These are phyloP conservation scores for Ornithoptera alexandrae DNA, from an alignment of 2,888 invertebrate genomes.

Conservation along the genomic window DNA sequence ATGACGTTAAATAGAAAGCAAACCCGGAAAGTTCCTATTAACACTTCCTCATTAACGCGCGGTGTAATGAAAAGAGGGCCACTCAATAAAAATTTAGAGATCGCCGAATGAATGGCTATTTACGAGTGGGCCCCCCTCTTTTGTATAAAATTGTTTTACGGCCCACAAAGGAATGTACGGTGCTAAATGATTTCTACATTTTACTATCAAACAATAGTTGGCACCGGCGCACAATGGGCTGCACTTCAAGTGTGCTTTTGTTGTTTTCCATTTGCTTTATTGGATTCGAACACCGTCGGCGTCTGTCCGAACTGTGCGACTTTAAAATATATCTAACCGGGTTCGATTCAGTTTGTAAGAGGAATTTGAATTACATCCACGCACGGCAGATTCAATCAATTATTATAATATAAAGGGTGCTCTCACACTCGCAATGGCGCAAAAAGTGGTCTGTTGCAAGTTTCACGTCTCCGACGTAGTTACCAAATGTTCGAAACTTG, in stretches of 20 bases:
- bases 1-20: conserved; percentile 13
- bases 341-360: conserved; percentile 8
- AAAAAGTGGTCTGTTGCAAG: too few species aligned
- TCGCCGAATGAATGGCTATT: conserved; percentile 31
- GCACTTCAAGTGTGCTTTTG: conserved; percentile 41
- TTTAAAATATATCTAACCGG: conserved; percentile 12
- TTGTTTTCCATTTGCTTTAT: conserved; percentile 41
- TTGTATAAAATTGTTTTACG: conserved; percentile 43
- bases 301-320: conserved; percentile 27
- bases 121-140: conserved; percentile 21
- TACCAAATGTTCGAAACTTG: too few species aligned
- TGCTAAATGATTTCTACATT: conserved; percentile 46
- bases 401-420: not conserved
- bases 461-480: too few species aligned
- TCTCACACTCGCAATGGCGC: not conserved
- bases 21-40: conserved; percentile 56
- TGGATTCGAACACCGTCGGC: conserved; percentile 30
- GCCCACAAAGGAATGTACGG: conserved; percentile 43
- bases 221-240: conserved; percentile 38
- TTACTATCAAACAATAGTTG: conserved; percentile 43
- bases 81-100: conserved; percentile 51
- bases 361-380: too few species aligned
- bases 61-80: conserved; percentile 54
- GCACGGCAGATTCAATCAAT: too few species aligned
- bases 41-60: conserved; percentile 60